Evolutionary conservation across 2,797 vertebrate species (phyloP), one percentile per base, ranked within the genome.

Genomic region (Gallinago solitaria): DNA sequence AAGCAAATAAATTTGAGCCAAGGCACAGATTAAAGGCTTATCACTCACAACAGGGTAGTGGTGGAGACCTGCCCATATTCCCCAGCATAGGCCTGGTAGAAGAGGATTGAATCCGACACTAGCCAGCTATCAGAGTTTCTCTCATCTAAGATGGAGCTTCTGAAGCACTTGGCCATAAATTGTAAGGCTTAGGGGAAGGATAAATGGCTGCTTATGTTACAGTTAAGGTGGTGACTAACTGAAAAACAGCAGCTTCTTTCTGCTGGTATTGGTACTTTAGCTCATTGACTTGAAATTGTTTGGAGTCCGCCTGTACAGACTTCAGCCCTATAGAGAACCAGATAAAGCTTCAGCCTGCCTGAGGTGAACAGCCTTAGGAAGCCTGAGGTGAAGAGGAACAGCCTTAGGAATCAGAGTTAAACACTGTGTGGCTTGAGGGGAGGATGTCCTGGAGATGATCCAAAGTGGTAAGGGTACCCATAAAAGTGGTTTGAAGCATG

Each of bases 361-460:
- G 17, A 25, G 5, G 18, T 41, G 3, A 68, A 21, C 17, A 56
- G 6, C 16, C 24, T 63, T 57, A 63, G 19, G 30, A 91, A 47
- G 9, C 17, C 32, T 75, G 17, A 25, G 5, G 16, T 41, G 25
- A 81, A 71, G n/a, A 74, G 32, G 3, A 68, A 21, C 15, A 56
- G 5, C 16, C 24, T 63, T 57, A 63, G 19, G 30, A 91, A 47
- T 15, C 2, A 11, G 9, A 27, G 3, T 48, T 69, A 57, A 51
- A 17, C 8, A 6, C 19, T 21, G 11, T 2, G 2, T 73, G 13
- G 4, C 37, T 25, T 77, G 7, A 10, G 4, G 5, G 13, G 19
- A 35, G 21, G 4, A 24, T 50, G 10, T 47, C 24, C 47, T 41
- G n/a, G 25, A 73, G 2, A 10, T 61, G 12, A 84, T 28, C 24